Base-by-base conservation (phyloP, 2,113 vertebrate genomes). In the Hymenochirus boettgeri region DNA sequence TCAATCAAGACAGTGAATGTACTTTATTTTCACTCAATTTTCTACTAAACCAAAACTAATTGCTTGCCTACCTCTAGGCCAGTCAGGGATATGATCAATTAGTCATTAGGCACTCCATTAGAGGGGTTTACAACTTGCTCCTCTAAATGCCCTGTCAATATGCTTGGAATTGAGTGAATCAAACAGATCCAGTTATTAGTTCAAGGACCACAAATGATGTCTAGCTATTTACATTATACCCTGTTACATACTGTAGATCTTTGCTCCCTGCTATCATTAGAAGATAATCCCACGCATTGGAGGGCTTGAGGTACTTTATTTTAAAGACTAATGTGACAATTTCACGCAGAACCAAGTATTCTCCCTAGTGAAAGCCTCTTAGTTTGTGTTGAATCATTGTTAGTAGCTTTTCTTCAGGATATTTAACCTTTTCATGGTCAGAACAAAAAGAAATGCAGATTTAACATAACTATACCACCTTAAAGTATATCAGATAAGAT, bases 61-160 rank as follows among this genome's bases (percentile, higher is more conserved):
- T 80, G 80, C 79, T 70, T 80, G 73, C 74, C 79, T 82, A 82
- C 80, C 82, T 82, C 74, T 77, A 80, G 77, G 80, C 79, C 73
- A 76, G 73, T 79, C 74, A 67, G 80, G 74, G 73, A 80, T 79
- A 77, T 79, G 79, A 85, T 85, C 81, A 83, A 82, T 85, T 85
- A 83, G 80, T 80, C 79, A 83, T 85, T 82, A 82, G 77, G 69
- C 72, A 78, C 80, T 81, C 79, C 83, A 82, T 85, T 83, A 83
- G 76, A 75, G 71, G 71, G 74, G 79, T 73, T 73, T 82, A 80
- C 77, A 80, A 75, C 76, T 77, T 71, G 73, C 74, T 81, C 70
- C 75, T 79, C 80, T 67, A 80, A 82, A 80, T 74, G 77, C 72
- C 80, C 71, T 82, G 83, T 80, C 79, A 75, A 75, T 79, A 78